Evolutionary conservation across 2,797 vertebrate species (phyloP).

Genomic region (Ctenochaetus hawaiiensis): DNA sequence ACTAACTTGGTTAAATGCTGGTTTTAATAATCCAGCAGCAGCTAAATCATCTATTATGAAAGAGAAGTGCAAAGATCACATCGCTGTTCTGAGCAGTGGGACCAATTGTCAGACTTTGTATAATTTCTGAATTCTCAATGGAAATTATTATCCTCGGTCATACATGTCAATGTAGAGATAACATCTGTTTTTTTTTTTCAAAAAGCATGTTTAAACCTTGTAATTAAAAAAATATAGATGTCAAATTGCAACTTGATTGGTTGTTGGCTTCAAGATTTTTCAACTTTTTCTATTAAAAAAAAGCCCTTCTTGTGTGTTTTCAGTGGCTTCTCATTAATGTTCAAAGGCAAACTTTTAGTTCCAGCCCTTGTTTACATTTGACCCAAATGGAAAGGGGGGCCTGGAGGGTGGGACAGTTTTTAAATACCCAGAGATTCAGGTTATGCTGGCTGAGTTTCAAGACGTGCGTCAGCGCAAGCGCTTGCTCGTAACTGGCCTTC

Average conservation of each 20-base stretch:
- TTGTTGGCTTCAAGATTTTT: too few species aligned
- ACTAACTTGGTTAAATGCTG: background rate
- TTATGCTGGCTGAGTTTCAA: constrained; percentile 63
- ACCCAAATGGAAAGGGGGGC: background rate
- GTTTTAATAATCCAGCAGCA: constrained; percentile 12
- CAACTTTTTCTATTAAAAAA: too few species aligned
- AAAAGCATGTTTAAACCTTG: too few species aligned
- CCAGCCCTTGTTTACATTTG: constrained; percentile 36
- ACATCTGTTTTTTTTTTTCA: too few species aligned
- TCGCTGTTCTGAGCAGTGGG: background rate
- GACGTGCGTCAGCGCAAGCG: constrained; percentile 33
- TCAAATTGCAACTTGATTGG: too few species aligned
- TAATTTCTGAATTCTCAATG: background rate
- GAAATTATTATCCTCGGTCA: background rate
- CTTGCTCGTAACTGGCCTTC: constrained; percentile 41
- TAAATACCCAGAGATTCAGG: constrained; percentile 64
- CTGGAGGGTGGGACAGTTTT: constrained; percentile 24
- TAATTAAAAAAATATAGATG: too few species aligned
- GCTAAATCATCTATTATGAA: background rate
- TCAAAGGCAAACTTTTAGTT: constrained; percentile 17
- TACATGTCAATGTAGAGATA: background rate
- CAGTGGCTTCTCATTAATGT: background rate
- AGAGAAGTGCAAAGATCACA: too few species aligned
- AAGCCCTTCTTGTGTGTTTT: background rate
- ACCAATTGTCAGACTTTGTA: background rate